Evolutionary conservation across 2,113 vertebrate genomes (phyloP).

Genomic region (Amphiprion percula): DNA sequence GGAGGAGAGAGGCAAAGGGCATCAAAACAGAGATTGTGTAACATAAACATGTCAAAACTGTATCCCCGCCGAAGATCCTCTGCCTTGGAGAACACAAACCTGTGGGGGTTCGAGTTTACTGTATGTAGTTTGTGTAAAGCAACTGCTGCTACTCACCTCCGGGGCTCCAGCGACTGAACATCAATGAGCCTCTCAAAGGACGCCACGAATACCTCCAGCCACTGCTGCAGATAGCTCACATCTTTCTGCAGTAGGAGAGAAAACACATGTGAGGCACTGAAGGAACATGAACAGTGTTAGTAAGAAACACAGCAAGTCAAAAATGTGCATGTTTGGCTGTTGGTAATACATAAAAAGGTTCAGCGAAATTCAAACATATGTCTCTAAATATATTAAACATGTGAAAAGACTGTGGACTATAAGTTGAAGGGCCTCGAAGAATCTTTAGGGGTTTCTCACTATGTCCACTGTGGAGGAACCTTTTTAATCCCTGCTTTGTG

Average conservation of each 20-base stretch:
- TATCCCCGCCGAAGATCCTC: constrained; percentile 27
- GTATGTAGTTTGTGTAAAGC: constrained; percentile 12
- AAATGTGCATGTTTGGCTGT: neutral
- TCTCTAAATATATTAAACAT: too few species aligned
- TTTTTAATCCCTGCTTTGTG: too few species aligned
- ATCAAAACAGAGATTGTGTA: neutral
- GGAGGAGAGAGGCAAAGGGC: constrained; percentile 12
- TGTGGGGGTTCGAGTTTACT: neutral
- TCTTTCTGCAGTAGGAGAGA: constrained; percentile 88
- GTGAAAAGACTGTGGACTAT: too few species aligned
- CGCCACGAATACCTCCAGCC: constrained; percentile 92
- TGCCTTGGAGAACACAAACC: constrained; percentile 24
- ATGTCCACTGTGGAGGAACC: too few species aligned
- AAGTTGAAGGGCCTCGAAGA: too few species aligned
- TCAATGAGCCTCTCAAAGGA: constrained; percentile 92
- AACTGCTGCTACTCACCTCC: constrained; percentile 83
- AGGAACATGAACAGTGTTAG: neutral
- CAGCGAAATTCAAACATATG: neutral
- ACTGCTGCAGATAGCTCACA: constrained; percentile 92
- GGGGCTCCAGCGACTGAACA: constrained; percentile 90
- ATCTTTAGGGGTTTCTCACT: too few species aligned
- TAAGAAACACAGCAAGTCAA: constrained; percentile 2
- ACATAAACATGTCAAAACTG: constrained; percentile 48
- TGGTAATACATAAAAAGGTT: neutral
- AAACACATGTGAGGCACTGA: constrained; percentile 14